phyloP scores from a whole-genome alignment of 2,797 vertebrate species.

The Chromis chromis region DNA sequence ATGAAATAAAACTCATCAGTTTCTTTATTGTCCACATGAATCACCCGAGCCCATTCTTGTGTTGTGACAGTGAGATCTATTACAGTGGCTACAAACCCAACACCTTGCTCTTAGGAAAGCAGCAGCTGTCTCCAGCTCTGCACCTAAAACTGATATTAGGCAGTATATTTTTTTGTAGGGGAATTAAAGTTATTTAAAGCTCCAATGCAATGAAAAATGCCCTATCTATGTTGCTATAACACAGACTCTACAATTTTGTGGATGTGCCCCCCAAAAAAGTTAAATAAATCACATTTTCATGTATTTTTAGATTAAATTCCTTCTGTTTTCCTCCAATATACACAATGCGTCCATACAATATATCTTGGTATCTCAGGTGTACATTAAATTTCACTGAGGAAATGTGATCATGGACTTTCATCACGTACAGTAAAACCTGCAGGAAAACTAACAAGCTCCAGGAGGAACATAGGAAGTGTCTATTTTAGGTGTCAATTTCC shows the following conservation, averaged over 20 bases:
- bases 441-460: slow-evolving; percentile 21
- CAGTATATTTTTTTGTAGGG: slow-evolving; percentile 8
- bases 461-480: slow-evolving; percentile 41
- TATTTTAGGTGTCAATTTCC: slow-evolving; percentile 58
- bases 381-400: slow-evolving; percentile 35
- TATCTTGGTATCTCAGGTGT: slow-evolving; percentile 6
- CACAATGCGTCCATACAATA: slow-evolving; percentile 9
- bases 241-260: slow-evolving; percentile 5
- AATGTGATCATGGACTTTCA: slow-evolving; percentile 47
- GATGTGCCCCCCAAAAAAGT: slow-evolving; percentile 22
- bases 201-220: slow-evolving; percentile 31
- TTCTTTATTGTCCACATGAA: slow-evolving; percentile 67
- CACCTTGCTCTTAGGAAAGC: slow-evolving; percentile 45
- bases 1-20: slow-evolving; percentile 49
- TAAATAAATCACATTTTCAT: slow-evolving; percentile 23
- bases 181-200: slow-evolving; percentile 44
- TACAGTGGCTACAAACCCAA: slow-evolving; percentile 42
- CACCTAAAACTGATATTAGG: slow-evolving; percentile 29
- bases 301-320: slow-evolving; percentile 38
- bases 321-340: slow-evolving; percentile 9
- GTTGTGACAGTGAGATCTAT: slow-evolving; percentile 66
- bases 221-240: slow-evolving; percentile 7
- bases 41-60: slow-evolving; percentile 50
- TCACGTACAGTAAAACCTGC: slow-evolving; percentile 38
- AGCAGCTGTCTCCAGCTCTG: slow-evolving; percentile 37